These are phyloP conservation scores for Burhinus oedicnemus DNA, from an alignment of 2,113 vertebrate genomes.

Conservation along the genomic window DNA sequence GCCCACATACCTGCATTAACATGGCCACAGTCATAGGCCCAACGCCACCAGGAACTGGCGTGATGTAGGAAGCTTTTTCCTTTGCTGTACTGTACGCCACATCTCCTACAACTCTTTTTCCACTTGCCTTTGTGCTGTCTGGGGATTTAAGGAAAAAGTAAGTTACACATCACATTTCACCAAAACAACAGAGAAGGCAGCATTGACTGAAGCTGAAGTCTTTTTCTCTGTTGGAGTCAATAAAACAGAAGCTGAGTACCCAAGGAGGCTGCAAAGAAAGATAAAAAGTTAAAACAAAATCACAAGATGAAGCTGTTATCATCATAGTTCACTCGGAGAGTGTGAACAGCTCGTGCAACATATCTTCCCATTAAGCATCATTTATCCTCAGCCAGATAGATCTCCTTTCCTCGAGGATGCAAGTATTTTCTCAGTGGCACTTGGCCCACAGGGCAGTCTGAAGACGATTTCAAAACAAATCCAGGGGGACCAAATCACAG, in stretches of 20 bases:
- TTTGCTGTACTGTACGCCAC: constrained; percentile 87
- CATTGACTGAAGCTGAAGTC: not conserved
- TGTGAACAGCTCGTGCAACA: not conserved
- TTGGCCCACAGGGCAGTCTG: not conserved
- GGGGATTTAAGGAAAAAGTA: constrained; percentile 34
- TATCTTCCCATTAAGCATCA: not conserved
- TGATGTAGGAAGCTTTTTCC: constrained; percentile 90
- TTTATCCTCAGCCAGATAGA: not conserved
- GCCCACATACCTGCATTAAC: constrained; percentile 89
- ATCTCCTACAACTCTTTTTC: constrained; percentile 91
- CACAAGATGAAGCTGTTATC: not conserved
- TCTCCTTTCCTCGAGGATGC: not conserved
- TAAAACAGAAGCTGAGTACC: not conserved
- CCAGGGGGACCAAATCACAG: not conserved
- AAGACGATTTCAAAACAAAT: not conserved
- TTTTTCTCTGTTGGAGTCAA: not conserved
- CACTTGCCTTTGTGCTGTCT: constrained; percentile 88
- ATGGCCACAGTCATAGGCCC: constrained; percentile 99
- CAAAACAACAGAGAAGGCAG: not conserved
- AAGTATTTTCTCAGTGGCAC: not conserved
- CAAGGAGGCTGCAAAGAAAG: not conserved
- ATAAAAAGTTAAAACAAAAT: not conserved
- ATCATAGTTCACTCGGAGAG: not conserved
- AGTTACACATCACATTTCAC: not conserved
- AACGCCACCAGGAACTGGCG: constrained; percentile 95